These are phyloP conservation scores for Parnassius orleans DNA, from an alignment of 2,888 invertebrate genomes.

Conservation along the genomic window DNA sequence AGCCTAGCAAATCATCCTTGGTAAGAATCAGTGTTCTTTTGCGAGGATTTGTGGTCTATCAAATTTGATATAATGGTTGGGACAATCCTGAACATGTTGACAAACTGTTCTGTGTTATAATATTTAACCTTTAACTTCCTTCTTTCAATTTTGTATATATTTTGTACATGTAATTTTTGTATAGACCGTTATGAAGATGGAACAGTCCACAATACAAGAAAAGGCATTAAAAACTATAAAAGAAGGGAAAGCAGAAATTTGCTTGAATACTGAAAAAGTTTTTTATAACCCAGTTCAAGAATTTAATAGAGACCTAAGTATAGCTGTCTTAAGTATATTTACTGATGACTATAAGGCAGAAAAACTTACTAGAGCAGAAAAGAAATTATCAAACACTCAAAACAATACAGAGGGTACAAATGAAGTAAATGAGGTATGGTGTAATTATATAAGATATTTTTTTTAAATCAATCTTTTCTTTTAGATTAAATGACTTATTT, in stretches of 20 bases:
- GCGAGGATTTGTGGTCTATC: too few species aligned
- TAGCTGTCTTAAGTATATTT: conserved; percentile 87
- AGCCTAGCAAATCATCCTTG: too few species aligned
- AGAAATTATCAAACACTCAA: conserved; percentile 33
- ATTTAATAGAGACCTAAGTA: conserved; percentile 97
- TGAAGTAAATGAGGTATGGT: conserved; percentile 30
- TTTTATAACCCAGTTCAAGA: conserved; percentile 99
- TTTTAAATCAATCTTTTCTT: background rate
- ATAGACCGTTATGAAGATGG: conserved; percentile 55
- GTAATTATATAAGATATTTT: background rate
- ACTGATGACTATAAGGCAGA: conserved; percentile 71
- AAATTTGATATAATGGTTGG: too few species aligned
- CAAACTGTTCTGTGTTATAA: too few species aligned
- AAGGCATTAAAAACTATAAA: conserved; percentile 63
- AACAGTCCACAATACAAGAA: conserved; percentile 34
- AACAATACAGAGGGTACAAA: conserved; percentile 31
- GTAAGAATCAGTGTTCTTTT: too few species aligned
- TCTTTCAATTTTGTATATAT: too few species aligned
- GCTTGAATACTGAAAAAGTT: conserved; percentile 86
- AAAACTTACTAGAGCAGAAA: conserved; percentile 42
- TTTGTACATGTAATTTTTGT: conserved; percentile 1
- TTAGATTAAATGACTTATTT: too few species aligned
- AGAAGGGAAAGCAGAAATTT: conserved; percentile 91
- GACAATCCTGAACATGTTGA: too few species aligned
- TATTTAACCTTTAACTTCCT: too few species aligned